Conservation (phyloP, 2,113 vertebrate genomes). For the Pachyramphus minor region DNA sequence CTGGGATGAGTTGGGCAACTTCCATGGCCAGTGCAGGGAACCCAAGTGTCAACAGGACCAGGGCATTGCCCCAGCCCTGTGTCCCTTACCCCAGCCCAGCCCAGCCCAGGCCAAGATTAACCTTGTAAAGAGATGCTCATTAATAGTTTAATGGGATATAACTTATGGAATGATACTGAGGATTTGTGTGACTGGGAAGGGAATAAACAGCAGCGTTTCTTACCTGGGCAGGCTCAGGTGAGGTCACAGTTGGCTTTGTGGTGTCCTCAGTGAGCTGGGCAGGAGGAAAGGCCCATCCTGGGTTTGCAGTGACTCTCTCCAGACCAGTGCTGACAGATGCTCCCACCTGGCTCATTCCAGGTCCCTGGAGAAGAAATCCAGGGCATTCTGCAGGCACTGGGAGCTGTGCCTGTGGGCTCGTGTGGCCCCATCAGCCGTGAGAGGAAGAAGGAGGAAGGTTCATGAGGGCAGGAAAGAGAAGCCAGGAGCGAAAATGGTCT, state of each 20-base stretch:
- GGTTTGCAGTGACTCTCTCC: neutral
- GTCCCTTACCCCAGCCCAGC: rapidly evolving
- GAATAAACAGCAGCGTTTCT: neutral
- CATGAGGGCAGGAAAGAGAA: neutral
- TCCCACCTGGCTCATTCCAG: neutral
- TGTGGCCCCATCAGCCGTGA: neutral
- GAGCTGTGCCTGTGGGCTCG: neutral
- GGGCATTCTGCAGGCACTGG: neutral
- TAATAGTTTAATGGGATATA: no score
- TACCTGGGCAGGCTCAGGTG: neutral
- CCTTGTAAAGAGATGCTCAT: neutral
- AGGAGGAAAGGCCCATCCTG: neutral
- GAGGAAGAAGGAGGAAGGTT: neutral
- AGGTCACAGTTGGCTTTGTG: neutral
- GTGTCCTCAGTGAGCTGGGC: neutral
- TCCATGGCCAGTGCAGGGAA: rapidly evolving
- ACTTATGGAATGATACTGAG: rapidly evolving
- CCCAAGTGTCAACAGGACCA: neutral
- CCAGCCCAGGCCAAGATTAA: neutral
- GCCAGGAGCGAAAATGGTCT: neutral
- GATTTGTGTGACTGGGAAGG: neutral
- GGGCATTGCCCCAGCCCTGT: neutral
- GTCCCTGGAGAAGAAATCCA: rapidly evolving
- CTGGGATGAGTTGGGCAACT: neutral
- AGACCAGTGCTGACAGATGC: rapidly evolving